phyloP scores from a whole-genome alignment of 1,140 invertebrate species.

The Diorhabda carinulata region DNA sequence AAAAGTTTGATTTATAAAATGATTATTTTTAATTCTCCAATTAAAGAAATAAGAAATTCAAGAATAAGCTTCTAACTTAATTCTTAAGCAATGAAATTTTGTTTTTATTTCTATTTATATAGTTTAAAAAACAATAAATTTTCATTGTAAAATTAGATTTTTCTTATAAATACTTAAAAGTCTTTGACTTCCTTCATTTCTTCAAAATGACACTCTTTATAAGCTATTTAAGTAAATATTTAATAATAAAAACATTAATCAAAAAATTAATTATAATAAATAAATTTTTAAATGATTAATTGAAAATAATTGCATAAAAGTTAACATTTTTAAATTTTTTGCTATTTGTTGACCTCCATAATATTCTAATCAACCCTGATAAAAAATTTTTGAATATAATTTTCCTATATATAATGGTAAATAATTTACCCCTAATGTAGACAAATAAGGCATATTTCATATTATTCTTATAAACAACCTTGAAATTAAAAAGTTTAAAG shows the following conservation, averaged over 20 bases:
- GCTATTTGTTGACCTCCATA: constrained; percentile 25
- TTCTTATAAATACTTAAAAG: constrained; percentile 45
- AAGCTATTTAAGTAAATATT: constrained; percentile 55
- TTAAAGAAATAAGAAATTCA: constrained; percentile 33
- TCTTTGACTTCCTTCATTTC: constrained; percentile 52
- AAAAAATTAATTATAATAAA: constrained; percentile 47
- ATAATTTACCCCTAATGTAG: constrained; percentile 34
- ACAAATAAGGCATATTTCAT: constrained; percentile 35
- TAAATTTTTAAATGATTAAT: constrained; percentile 45
- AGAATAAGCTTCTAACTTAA: constrained; percentile 42
- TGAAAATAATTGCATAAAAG: constrained; percentile 23
- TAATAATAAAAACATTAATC: constrained; percentile 43
- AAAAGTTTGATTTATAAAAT: constrained; percentile 47
- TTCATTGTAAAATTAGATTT: constrained; percentile 55
- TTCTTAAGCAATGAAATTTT: constrained; percentile 33
- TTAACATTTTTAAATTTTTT: constrained; percentile 12
- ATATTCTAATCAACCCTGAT: constrained; percentile 35
- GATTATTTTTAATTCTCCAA: constrained; percentile 50
- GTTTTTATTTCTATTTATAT: constrained; percentile 50
- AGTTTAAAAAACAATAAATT: constrained; percentile 57
- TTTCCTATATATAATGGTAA: constrained; percentile 23
- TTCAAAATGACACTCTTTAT: constrained; percentile 58
- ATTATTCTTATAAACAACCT: constrained; percentile 39
- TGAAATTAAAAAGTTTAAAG: constrained; percentile 32
- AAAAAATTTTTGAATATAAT: constrained; percentile 23